Conservation (phyloP, 2,113 vertebrate species). For the Gobius niger region DNA sequence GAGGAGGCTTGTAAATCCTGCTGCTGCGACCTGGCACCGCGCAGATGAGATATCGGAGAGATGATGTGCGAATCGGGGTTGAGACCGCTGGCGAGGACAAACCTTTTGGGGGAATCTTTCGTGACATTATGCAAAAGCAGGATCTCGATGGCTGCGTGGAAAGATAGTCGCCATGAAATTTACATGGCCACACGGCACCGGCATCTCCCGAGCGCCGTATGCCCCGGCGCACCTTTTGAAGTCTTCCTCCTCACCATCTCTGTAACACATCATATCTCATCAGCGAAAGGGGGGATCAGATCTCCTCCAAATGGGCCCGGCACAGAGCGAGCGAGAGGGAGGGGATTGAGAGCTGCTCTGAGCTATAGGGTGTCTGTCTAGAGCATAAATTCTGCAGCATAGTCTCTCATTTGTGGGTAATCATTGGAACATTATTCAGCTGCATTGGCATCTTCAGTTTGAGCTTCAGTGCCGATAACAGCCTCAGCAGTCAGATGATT, state of each 20-base stretch:
- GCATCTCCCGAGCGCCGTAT: conserved; percentile 36
- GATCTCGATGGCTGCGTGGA: conserved; percentile 27
- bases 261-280: conserved; percentile 32
- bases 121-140: conserved; percentile 9
- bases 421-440: conserved; percentile 42
- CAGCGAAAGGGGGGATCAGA: conserved; percentile 27
- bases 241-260: conserved; percentile 51
- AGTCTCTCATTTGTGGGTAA: conserved; percentile 33
- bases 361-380: not conserved
- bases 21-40: too few species aligned
- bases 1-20: too few species aligned
- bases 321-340: conserved; percentile 19
- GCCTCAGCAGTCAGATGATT: not conserved
- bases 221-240: conserved; percentile 66
- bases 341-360: not conserved
- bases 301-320: conserved; percentile 28
- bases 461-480: conserved; percentile 13
- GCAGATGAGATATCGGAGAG: too few species aligned
- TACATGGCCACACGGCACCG: conserved; percentile 50
- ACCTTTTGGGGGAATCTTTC: not conserved
- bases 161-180: conserved; percentile 58
- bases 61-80: too few species aligned
- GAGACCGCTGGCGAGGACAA: conserved; percentile 22
- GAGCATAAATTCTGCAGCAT: conserved; percentile 50
- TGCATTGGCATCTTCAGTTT: conserved; percentile 9